Percentiles rank a stretch among this genome's conserved stretches.
These are phyloP conservation scores for Dicrostonyx torquatus DNA, from an alignment of 2,797 vertebrate species.

Conservation along the genomic window DNA sequence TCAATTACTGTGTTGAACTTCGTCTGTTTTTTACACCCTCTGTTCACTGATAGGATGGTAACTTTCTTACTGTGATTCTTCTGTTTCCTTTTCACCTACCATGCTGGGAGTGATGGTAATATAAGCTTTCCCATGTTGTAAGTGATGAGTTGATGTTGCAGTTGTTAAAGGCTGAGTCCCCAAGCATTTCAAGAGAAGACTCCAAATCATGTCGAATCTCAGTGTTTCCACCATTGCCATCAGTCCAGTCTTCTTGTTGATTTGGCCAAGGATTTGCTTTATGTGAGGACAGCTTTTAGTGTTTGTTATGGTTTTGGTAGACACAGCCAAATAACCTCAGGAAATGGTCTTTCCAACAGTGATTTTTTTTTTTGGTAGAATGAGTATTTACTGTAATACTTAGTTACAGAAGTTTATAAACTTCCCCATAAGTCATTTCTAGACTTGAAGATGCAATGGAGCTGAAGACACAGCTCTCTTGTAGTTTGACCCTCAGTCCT, in stretches of 20 bases:
- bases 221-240: background rate
- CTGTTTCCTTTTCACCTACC: background rate
- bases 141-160: too few species aligned
- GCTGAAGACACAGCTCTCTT: background rate
- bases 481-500: background rate
- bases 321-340: background rate
- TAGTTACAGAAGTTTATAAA: background rate
- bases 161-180: background rate
- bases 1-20: slow-evolving; percentile 10
- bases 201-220: background rate
- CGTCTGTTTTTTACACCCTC: background rate
- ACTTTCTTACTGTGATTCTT: background rate
- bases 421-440: background rate
- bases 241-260: background rate
- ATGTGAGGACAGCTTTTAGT: background rate
- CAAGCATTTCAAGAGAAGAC: background rate
- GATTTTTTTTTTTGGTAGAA: background rate
- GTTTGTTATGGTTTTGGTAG: background rate
- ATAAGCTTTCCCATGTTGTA: background rate
- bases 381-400: background rate
- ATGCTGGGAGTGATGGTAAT: background rate
- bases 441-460: background rate
- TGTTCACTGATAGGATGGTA: background rate
- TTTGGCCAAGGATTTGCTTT: background rate
- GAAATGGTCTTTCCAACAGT: background rate